Base-by-base conservation (phyloP, 2,888 invertebrate species). In the Epinotia bilunana region DNA sequence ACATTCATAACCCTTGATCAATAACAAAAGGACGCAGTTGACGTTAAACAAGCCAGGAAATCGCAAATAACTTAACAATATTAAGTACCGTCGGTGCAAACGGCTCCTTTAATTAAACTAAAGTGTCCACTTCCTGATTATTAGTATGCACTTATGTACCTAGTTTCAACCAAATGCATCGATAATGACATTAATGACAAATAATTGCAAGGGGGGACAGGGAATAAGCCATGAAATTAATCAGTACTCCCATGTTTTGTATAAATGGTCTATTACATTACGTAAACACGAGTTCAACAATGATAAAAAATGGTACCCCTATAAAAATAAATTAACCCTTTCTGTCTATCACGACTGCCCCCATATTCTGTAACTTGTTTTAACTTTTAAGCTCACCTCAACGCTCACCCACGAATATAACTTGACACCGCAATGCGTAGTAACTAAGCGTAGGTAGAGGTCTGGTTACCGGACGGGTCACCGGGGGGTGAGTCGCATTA, bases 181-280 rank as follows among this genome's bases (percentile, higher is more conserved):
- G 68, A 28, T 60, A 60, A 69, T 58, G 12, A n/a, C 46, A 39
- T 46, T 60, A 69, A 69, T 58, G 18, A n/a, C 46, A 39, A 60
- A 46, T 68, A 68, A 20, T 68, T 20, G 46, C 13, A 6, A 58
- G 7, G 12, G 55, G 46, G 23, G 60, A 60, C 58, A 58, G 58
- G 58, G 58, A 69, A 46, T 43, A 9, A 46, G 23, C 58, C 68
- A 69, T 69, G 58, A 69, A 57, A 67, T 43, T 68, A 58, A 20
- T 5, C 43, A 46, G 20, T 58, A 58, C 18, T 57, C 43, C 12
- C 9, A 53, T 9, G 6, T 18, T 57, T 43, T 43, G 20, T 20
- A 23, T 57, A 23, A 1, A 58, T 58, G 0, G 39, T 13, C 39
- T 23, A 23, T 28, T 28, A 28, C 23, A 28, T 28, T 28, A 28